phyloP scores from a whole-genome alignment of 1,140 invertebrate genomes.

The Brachionus asplanchnoidis region DNA sequence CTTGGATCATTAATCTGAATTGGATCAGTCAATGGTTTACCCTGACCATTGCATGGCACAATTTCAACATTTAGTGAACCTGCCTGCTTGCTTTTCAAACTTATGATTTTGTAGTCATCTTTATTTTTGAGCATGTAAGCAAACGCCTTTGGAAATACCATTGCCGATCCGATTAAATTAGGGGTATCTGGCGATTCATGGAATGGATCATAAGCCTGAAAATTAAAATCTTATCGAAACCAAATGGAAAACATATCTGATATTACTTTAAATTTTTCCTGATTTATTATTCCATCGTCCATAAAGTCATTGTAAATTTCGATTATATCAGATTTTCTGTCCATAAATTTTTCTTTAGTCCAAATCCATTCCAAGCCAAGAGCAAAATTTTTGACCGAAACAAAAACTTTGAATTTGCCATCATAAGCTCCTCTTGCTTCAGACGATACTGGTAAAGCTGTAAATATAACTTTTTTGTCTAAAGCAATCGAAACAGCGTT shows the following conservation, averaged over 20 bases:
- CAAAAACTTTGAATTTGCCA: slow-evolving; percentile 52
- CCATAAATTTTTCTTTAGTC: slow-evolving; percentile 62
- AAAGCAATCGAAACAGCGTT: slow-evolving; percentile 64
- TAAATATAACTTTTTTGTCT: slow-evolving; percentile 62
- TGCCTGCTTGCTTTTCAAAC: slow-evolving; percentile 60
- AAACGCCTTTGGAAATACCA: slow-evolving; percentile 61
- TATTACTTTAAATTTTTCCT: slow-evolving; percentile 16
- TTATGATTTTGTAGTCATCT: slow-evolving; percentile 61
- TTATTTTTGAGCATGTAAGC: slow-evolving; percentile 57
- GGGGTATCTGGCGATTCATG: slow-evolving; percentile 61
- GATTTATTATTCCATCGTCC: slow-evolving; percentile 54
- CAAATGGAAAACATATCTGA: neutral
- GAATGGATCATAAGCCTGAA: slow-evolving; percentile 64
- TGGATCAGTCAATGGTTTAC: slow-evolving; percentile 59
- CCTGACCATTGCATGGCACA: slow-evolving; percentile 57
- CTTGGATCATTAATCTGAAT: slow-evolving; percentile 59
- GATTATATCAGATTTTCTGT: slow-evolving; percentile 64
- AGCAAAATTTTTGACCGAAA: slow-evolving; percentile 61
- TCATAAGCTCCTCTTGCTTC: slow-evolving; percentile 53
- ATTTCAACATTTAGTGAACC: slow-evolving; percentile 61
- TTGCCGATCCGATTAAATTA: slow-evolving; percentile 62
- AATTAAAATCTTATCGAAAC: slow-evolving; percentile 40
- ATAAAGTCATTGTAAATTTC: slow-evolving; percentile 64
- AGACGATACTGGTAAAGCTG: slow-evolving; percentile 62
- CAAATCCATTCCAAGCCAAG: slow-evolving; percentile 63